These are phyloP conservation scores for Drosophila tristis DNA, from an alignment of 1,140 invertebrate species.

Conservation along the genomic window DNA sequence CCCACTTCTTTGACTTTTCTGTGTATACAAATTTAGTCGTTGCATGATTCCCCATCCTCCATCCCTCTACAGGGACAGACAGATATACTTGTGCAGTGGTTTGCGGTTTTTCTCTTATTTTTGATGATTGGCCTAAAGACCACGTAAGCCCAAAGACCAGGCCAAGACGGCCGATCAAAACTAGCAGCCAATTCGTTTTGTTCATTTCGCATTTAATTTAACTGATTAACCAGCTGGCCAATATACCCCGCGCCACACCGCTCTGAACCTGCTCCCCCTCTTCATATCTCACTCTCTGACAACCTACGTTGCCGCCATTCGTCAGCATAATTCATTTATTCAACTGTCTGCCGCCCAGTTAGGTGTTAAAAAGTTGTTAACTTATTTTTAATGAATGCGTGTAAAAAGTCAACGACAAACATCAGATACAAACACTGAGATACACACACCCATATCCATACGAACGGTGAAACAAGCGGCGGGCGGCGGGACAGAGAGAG, in stretches of 20 bases:
- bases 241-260: background rate
- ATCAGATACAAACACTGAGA: background rate
- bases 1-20: slow-evolving; percentile 21
- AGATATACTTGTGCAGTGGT: slow-evolving; percentile 33
- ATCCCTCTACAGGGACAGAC: too few species aligned
- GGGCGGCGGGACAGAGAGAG: background rate
- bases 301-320: slow-evolving; percentile 54
- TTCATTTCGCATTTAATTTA: slow-evolving; percentile 83
- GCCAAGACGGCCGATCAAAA: slow-evolving; percentile 4
- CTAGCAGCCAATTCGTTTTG: slow-evolving; percentile 75
- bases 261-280: background rate
- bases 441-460: slow-evolving; percentile 1
- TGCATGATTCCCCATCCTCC: slow-evolving; percentile 20
- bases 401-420: slow-evolving; percentile 57
- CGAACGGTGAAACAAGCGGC: background rate
- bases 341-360: slow-evolving; percentile 82
- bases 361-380: slow-evolving; percentile 84
- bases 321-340: slow-evolving; percentile 83
- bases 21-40: slow-evolving; percentile 70
- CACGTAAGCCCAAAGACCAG: slow-evolving; percentile 49
- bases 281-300: background rate
- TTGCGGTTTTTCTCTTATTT: slow-evolving; percentile 2
- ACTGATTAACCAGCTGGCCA: slow-evolving; percentile 74
- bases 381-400: slow-evolving; percentile 84
- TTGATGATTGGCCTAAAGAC: slow-evolving; percentile 27